Evolutionary conservation across 1,140 invertebrate species (phyloP).

Genomic region (Ips nitidus): DNA sequence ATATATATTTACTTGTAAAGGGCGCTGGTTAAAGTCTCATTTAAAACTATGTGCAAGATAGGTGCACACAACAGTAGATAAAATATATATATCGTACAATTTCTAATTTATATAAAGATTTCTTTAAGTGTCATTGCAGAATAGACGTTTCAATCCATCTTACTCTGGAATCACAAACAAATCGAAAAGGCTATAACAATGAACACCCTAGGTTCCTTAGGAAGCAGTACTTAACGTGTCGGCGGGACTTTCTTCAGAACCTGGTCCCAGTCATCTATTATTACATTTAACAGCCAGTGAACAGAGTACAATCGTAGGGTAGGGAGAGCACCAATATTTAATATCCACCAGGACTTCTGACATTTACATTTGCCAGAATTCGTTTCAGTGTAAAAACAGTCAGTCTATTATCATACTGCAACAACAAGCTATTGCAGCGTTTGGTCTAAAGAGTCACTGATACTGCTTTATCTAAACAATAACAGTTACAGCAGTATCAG

Average conservation of each 20-base stretch:
- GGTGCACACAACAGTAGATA: constrained; percentile 55
- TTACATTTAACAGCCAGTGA: constrained; percentile 41
- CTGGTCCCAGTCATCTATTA: constrained; percentile 29
- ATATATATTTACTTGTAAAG: background rate
- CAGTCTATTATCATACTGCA: too few species aligned
- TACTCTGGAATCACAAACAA: constrained; percentile 51
- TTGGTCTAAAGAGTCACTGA: too few species aligned
- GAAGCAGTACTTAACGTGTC: constrained; percentile 50
- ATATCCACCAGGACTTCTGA: constrained; percentile 11
- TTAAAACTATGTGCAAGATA: constrained; percentile 53
- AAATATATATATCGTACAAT: constrained; percentile 52
- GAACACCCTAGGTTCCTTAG: constrained; percentile 52
- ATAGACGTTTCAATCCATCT: constrained; percentile 43
- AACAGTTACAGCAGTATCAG: too few species aligned
- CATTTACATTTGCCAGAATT: background rate
- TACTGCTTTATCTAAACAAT: too few species aligned
- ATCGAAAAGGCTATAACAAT: constrained; percentile 53
- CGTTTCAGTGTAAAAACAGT: too few species aligned
- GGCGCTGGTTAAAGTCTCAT: constrained; percentile 14
- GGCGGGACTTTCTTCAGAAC: constrained; percentile 32
- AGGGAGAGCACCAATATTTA: constrained; percentile 49
- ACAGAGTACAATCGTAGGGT: constrained; percentile 48
- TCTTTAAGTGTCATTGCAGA: constrained; percentile 50
- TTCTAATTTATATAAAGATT: constrained; percentile 47
- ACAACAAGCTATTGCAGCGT: too few species aligned